phyloP scores from a whole-genome alignment of 2,797 vertebrate genomes.

The Acanthornis magna region DNA sequence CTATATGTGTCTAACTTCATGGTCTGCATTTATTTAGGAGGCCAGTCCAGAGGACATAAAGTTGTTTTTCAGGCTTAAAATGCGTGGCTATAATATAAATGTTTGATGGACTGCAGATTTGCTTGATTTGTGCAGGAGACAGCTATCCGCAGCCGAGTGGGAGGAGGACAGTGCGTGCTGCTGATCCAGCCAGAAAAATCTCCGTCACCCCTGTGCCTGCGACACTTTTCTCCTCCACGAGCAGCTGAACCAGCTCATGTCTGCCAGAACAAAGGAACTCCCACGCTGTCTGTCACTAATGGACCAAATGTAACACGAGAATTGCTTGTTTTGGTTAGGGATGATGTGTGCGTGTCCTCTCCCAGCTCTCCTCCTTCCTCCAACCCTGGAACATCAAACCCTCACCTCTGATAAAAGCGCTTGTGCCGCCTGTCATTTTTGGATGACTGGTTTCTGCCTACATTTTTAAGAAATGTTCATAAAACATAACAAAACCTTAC shows the following conservation, averaged over 20 bases:
- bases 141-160: neutral
- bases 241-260: neutral
- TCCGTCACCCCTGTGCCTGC: neutral
- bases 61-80: neutral
- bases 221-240: neutral
- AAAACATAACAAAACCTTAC: neutral
- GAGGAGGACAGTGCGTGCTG: neutral
- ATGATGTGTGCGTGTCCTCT: fast-evolving
- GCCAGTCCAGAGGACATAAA: neutral
- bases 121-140: neutral
- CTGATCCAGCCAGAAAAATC: neutral
- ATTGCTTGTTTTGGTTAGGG: neutral
- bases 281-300: neutral
- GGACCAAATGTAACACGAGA: neutral
- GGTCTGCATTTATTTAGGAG: neutral
- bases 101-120: neutral
- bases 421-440: neutral
- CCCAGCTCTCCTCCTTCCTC: neutral
- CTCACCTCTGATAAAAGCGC: neutral
- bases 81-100: neutral
- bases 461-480: too few relatives aligned
- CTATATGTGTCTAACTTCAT: neutral
- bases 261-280: neutral
- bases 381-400: fast-evolving
- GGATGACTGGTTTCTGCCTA: neutral